These are phyloP conservation scores for Pseudomyrmex sp. DNA, from an alignment of 1,140 invertebrate species.

Conservation along the genomic window DNA sequence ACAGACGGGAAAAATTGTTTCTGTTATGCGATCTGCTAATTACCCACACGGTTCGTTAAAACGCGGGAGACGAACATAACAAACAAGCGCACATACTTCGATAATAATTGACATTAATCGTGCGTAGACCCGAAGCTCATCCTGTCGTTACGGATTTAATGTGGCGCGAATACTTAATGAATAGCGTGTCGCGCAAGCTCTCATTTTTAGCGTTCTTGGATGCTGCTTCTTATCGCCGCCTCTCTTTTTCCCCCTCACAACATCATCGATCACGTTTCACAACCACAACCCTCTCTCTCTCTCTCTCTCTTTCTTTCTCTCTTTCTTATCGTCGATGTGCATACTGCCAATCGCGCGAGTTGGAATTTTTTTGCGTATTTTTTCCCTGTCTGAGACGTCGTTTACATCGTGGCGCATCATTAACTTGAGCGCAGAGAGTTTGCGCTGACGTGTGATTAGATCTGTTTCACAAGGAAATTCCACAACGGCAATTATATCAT, in stretches of 20 bases:
- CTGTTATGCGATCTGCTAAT: neutral
- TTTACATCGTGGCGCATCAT: constrained; percentile 1
- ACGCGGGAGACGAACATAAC: constrained; percentile 22
- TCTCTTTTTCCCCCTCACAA: neutral
- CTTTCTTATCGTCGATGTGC: neutral
- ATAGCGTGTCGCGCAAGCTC: constrained; percentile 43
- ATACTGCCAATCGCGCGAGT: neutral
- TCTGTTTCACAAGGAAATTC: too few relatives aligned
- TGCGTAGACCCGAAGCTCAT: constrained; percentile 65
- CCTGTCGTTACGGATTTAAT: constrained; percentile 69
- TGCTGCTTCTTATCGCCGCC: neutral
- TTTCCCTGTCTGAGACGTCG: neutral
- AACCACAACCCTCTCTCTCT: neutral
- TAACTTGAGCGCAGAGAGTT: neutral
- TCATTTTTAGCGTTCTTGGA: constrained; percentile 8
- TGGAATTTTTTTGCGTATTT: constrained; percentile 5
- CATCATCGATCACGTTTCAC: constrained; percentile 16
- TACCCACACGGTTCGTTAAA: constrained; percentile 8
- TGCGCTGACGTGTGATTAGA: too few relatives aligned
- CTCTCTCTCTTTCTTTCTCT: neutral
- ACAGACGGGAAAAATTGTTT: constrained; percentile 54
- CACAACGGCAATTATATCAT: neutral
- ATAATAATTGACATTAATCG: constrained; percentile 75
- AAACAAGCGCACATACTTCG: constrained; percentile 47
- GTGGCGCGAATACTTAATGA: constrained; percentile 64